phyloP scores from a whole-genome alignment of 2,888 invertebrate genomes.

The Serrognathus titanus region DNA sequence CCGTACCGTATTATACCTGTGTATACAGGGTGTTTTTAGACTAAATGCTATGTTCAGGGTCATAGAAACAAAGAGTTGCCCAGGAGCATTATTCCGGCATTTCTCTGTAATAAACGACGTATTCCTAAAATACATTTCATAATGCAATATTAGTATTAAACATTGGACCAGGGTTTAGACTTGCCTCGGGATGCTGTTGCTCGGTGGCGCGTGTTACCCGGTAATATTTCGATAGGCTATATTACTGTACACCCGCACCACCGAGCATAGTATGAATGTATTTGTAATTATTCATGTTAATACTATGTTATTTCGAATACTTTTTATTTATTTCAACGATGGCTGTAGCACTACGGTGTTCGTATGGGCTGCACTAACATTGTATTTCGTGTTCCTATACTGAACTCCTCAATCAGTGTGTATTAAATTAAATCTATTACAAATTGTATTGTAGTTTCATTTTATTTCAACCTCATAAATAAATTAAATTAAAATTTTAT shows the following conservation, averaged over 20 bases:
- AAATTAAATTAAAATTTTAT: too few relatives aligned
- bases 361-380: slow-evolving; percentile 45
- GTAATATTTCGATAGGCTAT: too few relatives aligned
- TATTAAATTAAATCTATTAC: slow-evolving; percentile 35
- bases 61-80: slow-evolving; percentile 20
- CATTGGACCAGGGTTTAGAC: slow-evolving; percentile 46
- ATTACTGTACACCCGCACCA: slow-evolving; percentile 16
- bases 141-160: slow-evolving; percentile 44
- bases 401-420: slow-evolving; percentile 49
- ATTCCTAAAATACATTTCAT: slow-evolving; percentile 30
- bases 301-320: slow-evolving; percentile 45
- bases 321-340: slow-evolving; percentile 44
- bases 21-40: slow-evolving; percentile 26
- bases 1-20: background rate
- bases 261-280: slow-evolving; percentile 35
- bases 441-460: slow-evolving; percentile 10
- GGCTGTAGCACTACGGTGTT: slow-evolving; percentile 48
- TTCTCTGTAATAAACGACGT: slow-evolving; percentile 25
- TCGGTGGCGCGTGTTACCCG: slow-evolving; percentile 14
- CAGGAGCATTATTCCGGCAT: background rate
- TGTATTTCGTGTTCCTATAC: slow-evolving; percentile 48
- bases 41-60: slow-evolving; percentile 25
- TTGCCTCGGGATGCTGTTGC: slow-evolving; percentile 25
- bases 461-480: background rate
- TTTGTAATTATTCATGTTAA: slow-evolving; percentile 46